phyloP scores from a whole-genome alignment of 2,888 invertebrate genomes.

The Linnaemya vulpina region DNA sequence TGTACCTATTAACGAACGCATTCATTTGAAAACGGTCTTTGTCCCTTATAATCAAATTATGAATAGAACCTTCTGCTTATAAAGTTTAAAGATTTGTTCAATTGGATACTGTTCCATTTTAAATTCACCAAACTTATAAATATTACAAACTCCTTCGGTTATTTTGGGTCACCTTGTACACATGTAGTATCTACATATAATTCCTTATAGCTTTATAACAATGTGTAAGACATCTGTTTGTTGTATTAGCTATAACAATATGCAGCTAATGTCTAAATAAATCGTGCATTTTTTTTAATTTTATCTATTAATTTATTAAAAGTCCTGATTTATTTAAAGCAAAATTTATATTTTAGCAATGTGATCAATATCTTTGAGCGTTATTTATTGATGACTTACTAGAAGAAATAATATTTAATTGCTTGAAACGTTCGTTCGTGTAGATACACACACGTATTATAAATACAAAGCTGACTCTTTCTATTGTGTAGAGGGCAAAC shows the following conservation, averaged over 20 bases:
- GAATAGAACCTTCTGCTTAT: too few relatives aligned
- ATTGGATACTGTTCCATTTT: too few relatives aligned
- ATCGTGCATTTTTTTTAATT: conserved; percentile 5
- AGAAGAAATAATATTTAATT: conserved; percentile 49
- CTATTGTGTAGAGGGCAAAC: conserved; percentile 11
- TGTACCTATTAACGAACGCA: too few relatives aligned
- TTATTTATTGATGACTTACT: conserved; percentile 57
- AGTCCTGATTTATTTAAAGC: background rate
- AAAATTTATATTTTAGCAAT: conserved; percentile 29
- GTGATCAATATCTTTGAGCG: conserved; percentile 44
- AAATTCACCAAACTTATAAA: too few relatives aligned
- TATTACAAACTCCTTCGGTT: too few relatives aligned
- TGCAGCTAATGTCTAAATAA: conserved; percentile 16
- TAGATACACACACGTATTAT: background rate
- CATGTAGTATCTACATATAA: too few relatives aligned
- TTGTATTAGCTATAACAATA: background rate
- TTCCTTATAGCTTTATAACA: background rate
- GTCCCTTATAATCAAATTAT: too few relatives aligned
- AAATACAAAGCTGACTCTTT: background rate
- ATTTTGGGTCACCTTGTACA: too few relatives aligned
- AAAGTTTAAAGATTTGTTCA: too few relatives aligned
- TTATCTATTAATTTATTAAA: conserved; percentile 30
- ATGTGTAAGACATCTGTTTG: conserved; percentile 7
- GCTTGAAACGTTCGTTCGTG: conserved; percentile 2
- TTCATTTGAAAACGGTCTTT: too few relatives aligned